Evolutionary conservation across 2,888 invertebrate species (phyloP), one percentile per base, ranked within the genome.

Genomic region (Cantharis flavilabris): DNA sequence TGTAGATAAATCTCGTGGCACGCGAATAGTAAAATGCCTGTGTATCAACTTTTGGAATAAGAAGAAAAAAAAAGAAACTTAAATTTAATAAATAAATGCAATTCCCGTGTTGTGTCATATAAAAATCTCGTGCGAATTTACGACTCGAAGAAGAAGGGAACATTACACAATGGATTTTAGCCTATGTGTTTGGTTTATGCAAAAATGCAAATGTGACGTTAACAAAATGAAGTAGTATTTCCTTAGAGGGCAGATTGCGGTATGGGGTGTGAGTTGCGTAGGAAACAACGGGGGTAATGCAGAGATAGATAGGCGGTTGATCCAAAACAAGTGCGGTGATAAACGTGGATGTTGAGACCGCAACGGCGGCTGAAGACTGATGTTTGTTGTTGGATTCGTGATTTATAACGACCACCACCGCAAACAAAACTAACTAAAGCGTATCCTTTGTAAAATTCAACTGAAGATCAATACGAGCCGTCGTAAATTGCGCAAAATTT

Each of bases 271-370:
- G 74, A 73, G 78, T 73, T 75, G 71, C 75, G 79, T 77, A 77
- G 78, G 78, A 78, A 76, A 71, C 76, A 75, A 75, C 71, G 77
- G 77, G 82, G 81, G 80, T 81, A 81, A 83, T 82, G 79, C 82
- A 75, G 79, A 86, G 87, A 87, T 86, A 85, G 86, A 87, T 88
- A 83, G 87, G 85, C 85, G 87, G 87, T 86, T 86, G 87, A 86
- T 86, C 85, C 85, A 82, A 84, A 86, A 87, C 87, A 86, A 86
- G 86, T 85, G 86, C 85, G 86, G 87, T 87, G 87, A 88, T 88
- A 87, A 87, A 88, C 87, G 86, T 83, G 86, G 84, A 86, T 85
- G 85, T 84, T 84, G 85, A 85, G 84, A 86, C 87, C 86, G 84
- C 86, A 85, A 83, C 84, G 84, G 85, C 84, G 84, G 84, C 84